These are phyloP conservation scores for Castor canadensis DNA, from an alignment of 2,113 vertebrate species.

Conservation along the genomic window DNA sequence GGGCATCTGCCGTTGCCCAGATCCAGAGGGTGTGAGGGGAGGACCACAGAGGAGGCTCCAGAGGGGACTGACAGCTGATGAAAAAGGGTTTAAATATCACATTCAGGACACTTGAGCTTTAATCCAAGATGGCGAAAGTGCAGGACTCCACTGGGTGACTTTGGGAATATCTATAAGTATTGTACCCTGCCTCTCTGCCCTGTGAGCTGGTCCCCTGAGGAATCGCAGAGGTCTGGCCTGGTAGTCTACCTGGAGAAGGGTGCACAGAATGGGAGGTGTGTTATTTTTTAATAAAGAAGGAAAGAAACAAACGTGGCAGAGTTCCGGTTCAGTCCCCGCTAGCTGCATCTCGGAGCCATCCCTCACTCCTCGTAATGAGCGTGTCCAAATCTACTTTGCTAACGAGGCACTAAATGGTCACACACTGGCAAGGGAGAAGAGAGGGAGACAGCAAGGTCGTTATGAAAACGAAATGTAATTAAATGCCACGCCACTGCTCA, in stretches of 20 bases:
- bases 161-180: rapidly evolving
- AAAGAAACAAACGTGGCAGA: neutral
- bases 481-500: neutral
- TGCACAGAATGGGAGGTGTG: neutral
- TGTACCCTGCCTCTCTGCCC: neutral
- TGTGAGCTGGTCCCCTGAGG: neutral
- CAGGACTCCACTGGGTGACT: neutral
- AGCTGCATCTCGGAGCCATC: constrained; percentile 19
- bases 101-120: neutral
- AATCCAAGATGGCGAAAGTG: neutral
- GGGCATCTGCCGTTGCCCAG: neutral
- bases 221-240: no score
- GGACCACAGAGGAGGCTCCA: neutral
- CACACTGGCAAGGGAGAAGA: constrained; percentile 64
- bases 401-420: constrained; percentile 75
- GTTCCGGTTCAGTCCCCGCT: neutral
- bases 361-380: constrained; percentile 73
- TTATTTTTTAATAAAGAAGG: constrained; percentile 29
- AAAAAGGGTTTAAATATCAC: neutral
- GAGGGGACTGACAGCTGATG: rapidly evolving
- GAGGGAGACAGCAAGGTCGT: constrained; percentile 59
- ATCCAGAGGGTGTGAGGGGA: rapidly evolving
- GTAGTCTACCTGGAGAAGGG: neutral
- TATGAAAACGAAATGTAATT: constrained; percentile 19
- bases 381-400: constrained; percentile 55